Evolutionary conservation across 2,888 invertebrate genomes (phyloP), one percentile per base, ranked within the genome.

Genomic region (Lamellibrachia satsuma): DNA sequence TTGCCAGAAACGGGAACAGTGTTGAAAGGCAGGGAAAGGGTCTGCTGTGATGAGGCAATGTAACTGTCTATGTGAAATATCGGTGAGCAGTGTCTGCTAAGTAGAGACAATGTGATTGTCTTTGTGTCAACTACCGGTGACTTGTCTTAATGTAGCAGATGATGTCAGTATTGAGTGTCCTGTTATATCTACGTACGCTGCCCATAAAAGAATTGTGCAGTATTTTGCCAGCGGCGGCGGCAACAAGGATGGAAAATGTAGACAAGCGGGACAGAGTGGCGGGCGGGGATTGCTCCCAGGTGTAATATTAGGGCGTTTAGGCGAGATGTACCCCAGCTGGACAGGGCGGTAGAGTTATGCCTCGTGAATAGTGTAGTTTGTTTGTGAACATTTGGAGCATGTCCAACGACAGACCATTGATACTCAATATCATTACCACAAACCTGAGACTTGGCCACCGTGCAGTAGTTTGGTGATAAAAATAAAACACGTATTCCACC

Each of bases 341-440:
- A 6, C 3, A 75, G 75, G 2, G 22, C 22, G 3, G 75, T n/a
- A 15, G 75, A n/a, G 75, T 75, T 75, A 75, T 75, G 75, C 75
- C 22, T 22, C 75, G 22, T 75, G 75, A 75, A 75, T 75, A 75
- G 75, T 75, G 75, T n/a, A n/a, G 75, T 75, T 75, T 75, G 75
- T 75, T 75, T 75, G 75, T 75, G 75, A 75, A 75, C 75, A 75
- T 75, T 75, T 22, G 75, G 75, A 75, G 75, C 75, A 75, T 75
- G 75, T 75, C 22, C 22, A n/a, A 22, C 75, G 22, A 75, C 75
- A 22, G 6, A 22, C 22, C 75, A 15, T 75, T 6, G 75, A 75
- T 75, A 75, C 22, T 6, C 22, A 22, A n/a, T n/a, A 75, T 15
- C 75, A 6, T 75, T n/a, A 75, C 55, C 55, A 55, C 75, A 75